A percentile compares a stretch with the other conserved stretches of the same genome.
phyloP scores from a whole-genome alignment of 2,797 vertebrate species.

The Parambassis ranga region DNA sequence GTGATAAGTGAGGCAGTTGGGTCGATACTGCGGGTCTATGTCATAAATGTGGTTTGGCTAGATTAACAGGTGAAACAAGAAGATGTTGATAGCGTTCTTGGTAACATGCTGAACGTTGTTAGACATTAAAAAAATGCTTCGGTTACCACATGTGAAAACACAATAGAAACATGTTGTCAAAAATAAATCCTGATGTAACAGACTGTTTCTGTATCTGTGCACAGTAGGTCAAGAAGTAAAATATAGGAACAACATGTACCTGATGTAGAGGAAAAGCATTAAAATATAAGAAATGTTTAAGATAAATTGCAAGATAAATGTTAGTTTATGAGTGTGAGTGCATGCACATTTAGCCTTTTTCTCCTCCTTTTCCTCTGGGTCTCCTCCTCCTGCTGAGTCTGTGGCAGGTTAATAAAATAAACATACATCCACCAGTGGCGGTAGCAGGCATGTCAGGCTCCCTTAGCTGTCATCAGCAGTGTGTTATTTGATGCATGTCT shows the following conservation, averaged over 20 bases:
- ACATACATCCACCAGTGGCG: constrained; percentile 69
- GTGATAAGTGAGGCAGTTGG: constrained; percentile 30
- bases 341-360: constrained; percentile 4
- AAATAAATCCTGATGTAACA: neutral
- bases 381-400: constrained; percentile 7
- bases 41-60: constrained; percentile 28
- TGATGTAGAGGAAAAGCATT: neutral
- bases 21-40: constrained; percentile 21
- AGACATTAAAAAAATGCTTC: neutral
- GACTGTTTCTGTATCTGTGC: constrained; percentile 3
- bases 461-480: constrained; percentile 70
- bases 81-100: neutral
- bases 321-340: neutral
- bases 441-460: constrained; percentile 68
- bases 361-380: neutral
- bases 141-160: neutral
- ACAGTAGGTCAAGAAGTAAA: constrained; percentile 29
- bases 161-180: neutral
- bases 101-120: neutral
- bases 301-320: neutral
- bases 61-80: constrained; percentile 43
- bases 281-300: neutral
- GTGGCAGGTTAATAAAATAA: constrained; percentile 78
- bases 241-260: constrained; percentile 6
- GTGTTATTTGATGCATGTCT: constrained; percentile 44